phyloP scores from a whole-genome alignment of 2,797 vertebrate species.

The Aphelocoma californica region DNA sequence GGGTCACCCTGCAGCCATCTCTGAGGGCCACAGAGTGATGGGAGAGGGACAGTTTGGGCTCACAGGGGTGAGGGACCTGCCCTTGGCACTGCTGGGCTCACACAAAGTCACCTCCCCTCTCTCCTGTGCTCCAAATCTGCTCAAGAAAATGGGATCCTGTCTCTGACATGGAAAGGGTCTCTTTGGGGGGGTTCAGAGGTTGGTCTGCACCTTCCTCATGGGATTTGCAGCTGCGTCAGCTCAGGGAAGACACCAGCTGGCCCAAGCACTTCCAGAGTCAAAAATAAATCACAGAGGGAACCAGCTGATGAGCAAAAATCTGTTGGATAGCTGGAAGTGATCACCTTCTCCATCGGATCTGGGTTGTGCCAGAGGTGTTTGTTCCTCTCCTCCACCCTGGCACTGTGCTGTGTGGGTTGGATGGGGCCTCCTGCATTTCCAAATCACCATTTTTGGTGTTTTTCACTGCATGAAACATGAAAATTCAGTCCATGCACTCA shows the following conservation, averaged over 20 bases:
- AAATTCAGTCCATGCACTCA: background rate
- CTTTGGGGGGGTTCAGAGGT: background rate
- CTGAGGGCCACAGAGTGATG: background rate
- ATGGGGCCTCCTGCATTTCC: background rate
- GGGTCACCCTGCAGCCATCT: background rate
- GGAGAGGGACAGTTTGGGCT: background rate
- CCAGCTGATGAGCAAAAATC: background rate
- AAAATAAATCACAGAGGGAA: background rate
- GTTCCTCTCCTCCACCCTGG: background rate
- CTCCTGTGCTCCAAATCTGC: background rate
- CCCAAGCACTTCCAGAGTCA: background rate
- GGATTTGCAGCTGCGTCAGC: background rate
- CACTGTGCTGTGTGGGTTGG: accelerated
- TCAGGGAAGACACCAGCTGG: background rate
- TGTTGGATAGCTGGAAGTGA: background rate
- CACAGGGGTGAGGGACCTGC: background rate
- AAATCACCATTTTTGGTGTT: background rate
- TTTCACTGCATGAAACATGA: background rate
- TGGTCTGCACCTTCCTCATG: background rate
- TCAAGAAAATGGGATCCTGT: background rate
- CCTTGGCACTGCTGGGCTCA: background rate
- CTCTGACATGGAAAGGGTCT: background rate
- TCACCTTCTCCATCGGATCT: background rate
- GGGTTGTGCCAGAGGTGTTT: background rate
- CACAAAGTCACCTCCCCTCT: background rate